Percentiles rank a stretch among this genome's conserved stretches.
phyloP scores from a whole-genome alignment of 2,797 vertebrate genomes.

The Orestias chungarensis region DNA sequence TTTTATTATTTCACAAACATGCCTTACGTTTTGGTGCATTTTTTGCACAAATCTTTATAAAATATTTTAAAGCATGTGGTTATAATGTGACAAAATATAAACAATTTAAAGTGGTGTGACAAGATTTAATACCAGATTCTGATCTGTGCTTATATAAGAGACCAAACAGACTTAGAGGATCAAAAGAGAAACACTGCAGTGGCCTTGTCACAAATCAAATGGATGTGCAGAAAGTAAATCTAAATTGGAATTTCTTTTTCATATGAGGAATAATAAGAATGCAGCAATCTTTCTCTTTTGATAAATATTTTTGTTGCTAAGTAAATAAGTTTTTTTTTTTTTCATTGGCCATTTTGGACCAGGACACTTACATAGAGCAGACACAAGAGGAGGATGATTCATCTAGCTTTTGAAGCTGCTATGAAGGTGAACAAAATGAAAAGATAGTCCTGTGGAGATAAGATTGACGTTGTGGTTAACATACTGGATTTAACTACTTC shows the following conservation, averaged over 20 bases:
- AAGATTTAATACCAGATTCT: background rate
- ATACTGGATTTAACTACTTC: background rate
- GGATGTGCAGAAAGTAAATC: background rate
- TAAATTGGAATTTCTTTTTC: too few relatives aligned
- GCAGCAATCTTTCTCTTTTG: background rate
- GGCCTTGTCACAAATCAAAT: background rate
- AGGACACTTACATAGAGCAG: constrained; percentile 1
- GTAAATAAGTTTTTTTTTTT: constrained; percentile 1
- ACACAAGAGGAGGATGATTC: background rate
- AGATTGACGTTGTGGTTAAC: background rate
- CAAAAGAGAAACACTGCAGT: background rate
- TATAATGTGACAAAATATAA: background rate
- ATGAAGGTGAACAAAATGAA: constrained; percentile 2
- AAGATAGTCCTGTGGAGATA: background rate
- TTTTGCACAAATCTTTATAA: background rate
- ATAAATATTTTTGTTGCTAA: background rate
- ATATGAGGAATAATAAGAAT: background rate
- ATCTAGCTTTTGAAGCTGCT: background rate
- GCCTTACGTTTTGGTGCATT: background rate
- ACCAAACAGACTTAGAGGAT: background rate
- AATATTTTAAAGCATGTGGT: background rate
- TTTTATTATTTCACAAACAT: background rate
- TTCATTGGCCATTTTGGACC: background rate
- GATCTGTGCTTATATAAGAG: background rate
- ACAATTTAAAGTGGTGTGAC: background rate